These are phyloP conservation scores for Pangasius djambal DNA, from an alignment of 2,797 vertebrate genomes.

Conservation along the genomic window DNA sequence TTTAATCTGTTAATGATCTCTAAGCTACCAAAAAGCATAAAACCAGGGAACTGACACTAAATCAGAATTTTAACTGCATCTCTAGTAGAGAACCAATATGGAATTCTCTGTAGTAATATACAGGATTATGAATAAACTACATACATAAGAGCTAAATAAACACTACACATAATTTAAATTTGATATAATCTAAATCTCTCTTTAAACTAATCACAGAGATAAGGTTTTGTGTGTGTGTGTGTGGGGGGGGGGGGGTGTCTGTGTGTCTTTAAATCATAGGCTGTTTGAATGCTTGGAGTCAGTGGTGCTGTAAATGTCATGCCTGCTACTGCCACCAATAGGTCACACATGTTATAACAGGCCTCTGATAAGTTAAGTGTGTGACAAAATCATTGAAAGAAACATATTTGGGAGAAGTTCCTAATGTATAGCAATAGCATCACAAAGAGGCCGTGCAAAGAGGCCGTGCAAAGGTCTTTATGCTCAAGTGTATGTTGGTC, in stretches of 20 bases:
- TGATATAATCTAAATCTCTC: not conserved
- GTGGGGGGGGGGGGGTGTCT: not conserved
- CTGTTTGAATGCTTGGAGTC: not conserved
- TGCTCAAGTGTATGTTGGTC: slow-evolving; percentile 15
- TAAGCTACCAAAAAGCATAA: no score
- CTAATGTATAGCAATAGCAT: not conserved
- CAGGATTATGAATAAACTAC: not conserved
- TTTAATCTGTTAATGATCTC: not conserved
- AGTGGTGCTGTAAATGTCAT: not conserved
- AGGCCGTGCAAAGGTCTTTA: slow-evolving; percentile 2
- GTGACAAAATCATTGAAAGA: not conserved
- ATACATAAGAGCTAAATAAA: not conserved
- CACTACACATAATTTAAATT: not conserved
- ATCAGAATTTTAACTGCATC: not conserved
- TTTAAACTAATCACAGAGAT: not conserved
- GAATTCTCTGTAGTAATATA: not conserved
- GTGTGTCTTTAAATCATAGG: not conserved
- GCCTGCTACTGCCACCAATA: slow-evolving; percentile 29
- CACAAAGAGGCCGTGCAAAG: slow-evolving; percentile 1
- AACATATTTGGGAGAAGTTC: not conserved
- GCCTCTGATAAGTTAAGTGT: no score
- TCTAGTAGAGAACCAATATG: not conserved
- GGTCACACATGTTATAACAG: not conserved
- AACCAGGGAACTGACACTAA: no score
- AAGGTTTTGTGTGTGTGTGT: not conserved